Evolutionary conservation across 2,113 vertebrate species (phyloP), one percentile per base, ranked within the genome.

Genomic region (Rafetus swinhoei): DNA sequence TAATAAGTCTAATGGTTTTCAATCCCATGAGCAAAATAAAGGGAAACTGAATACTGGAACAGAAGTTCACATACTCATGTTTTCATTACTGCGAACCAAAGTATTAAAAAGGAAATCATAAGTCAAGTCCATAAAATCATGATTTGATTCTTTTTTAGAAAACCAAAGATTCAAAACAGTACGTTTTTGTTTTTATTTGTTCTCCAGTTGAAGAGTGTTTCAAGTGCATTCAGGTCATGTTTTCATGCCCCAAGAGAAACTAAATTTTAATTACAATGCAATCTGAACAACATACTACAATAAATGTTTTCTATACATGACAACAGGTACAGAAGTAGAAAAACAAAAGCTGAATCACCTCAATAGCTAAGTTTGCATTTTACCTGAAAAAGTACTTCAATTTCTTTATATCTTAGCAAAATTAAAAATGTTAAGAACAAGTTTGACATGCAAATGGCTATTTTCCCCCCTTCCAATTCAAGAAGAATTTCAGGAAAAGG

Each of bases 371-470:
- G 65, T 85, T 90, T 25, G 88, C 77, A 52, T 77, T 3, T 45
- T 27, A 81, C 27, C 45, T 53, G 55, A 53, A 80, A 96, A 95
- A 72, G 80, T 84, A 22, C 35, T 79, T 84, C 50, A 1, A 6
- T 12, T 62, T 93, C 39, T 81, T 84, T 2, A 13, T 14, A 82
- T 69, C 25, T 79, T 7, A 74, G 53, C 13, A 74, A 25, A 27
- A 81, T 79, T 83, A 82, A 82, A 27, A 50, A 81, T 83, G 88
- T 32, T 59, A 86, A 94, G 39, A 94, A 87, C 8, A 79, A 93
- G 13, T 9, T n/a, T 86, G 27, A 88, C 24, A 57, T 1, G 83
- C 83, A 93, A 95, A 22, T 21, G 9, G 81, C 62, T 8, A 50
- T 65, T 35, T 35, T 13, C n/a, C 87, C 62, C 45, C 15, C 29